These are phyloP conservation scores for Bellardia pandia DNA, from an alignment of 2,888 invertebrate species.

Conservation along the genomic window DNA sequence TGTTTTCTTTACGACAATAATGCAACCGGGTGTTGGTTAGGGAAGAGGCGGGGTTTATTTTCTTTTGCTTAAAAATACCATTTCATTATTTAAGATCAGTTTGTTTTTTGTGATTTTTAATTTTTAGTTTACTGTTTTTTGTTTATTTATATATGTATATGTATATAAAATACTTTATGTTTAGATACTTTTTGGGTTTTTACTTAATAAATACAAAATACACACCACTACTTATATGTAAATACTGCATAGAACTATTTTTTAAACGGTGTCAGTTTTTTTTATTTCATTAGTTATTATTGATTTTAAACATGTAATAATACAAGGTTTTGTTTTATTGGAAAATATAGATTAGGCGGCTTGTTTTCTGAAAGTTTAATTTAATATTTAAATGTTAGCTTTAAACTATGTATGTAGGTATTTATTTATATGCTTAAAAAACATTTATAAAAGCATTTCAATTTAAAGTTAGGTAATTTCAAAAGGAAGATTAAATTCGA, in stretches of 20 bases:
- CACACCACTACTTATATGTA: constrained; percentile 18
- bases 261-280: not conserved
- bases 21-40: not conserved
- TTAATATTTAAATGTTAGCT: no score
- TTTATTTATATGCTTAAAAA: no score
- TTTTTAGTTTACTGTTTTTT: constrained; percentile 20
- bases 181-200: constrained; percentile 33
- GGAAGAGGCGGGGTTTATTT: not conserved
- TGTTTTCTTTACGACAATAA: constrained; percentile 13
- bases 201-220: constrained; percentile 59
- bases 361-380: no score
- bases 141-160: not conserved
- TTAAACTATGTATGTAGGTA: no score
- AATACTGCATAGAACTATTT: constrained; percentile 8
- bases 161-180: constrained; percentile 50
- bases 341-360: no score
- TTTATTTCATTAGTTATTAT: not conserved
- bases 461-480: no score
- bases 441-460: no score
- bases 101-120: not conserved
- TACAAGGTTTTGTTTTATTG: not conserved
- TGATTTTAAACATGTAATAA: not conserved
- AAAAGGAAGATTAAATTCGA: no score
- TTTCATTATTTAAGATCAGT: constrained; percentile 50
- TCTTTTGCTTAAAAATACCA: not conserved